Percentiles rank a stretch among this genome's conserved stretches.
phyloP scores from a whole-genome alignment of 2,888 invertebrate genomes.

The Reticulitermes lucifugus region DNA sequence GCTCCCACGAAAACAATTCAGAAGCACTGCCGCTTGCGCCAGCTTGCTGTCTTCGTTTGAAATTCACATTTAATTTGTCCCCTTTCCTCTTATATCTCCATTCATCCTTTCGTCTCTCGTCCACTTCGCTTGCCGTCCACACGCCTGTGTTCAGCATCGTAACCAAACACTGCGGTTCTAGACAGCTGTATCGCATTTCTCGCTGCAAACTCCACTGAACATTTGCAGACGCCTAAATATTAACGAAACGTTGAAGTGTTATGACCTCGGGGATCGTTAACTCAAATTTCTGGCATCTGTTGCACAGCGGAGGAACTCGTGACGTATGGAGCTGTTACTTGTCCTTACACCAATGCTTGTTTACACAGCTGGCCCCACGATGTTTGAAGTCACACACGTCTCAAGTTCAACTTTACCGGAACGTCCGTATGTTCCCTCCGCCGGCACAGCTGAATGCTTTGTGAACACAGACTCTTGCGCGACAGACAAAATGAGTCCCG shows the following conservation, averaged over 20 bases:
- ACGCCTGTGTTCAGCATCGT: background rate
- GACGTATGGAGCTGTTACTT: background rate
- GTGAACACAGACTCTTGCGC: no score
- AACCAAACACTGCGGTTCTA: background rate
- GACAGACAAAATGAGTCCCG: no score
- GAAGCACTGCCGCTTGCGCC: no score
- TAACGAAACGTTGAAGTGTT: constrained; percentile 28
- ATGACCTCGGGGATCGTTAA: constrained; percentile 21
- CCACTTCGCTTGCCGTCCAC: background rate
- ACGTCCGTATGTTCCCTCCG: background rate
- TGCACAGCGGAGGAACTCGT: background rate
- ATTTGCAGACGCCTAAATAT: background rate
- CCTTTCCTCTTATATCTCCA: no score
- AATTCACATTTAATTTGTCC: no score
- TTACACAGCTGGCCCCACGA: background rate
- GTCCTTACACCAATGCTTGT: background rate
- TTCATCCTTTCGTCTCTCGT: no score
- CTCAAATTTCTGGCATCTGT: constrained; percentile 33
- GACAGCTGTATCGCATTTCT: background rate
- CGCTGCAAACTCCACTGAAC: background rate
- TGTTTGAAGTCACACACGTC: background rate
- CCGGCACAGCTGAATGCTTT: background rate
- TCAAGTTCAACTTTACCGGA: background rate
- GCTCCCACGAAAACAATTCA: no score
- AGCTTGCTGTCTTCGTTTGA: no score